These are phyloP conservation scores for Oreochromis niloticus DNA, from an alignment of 2,113 vertebrate species.

Conservation along the genomic window DNA sequence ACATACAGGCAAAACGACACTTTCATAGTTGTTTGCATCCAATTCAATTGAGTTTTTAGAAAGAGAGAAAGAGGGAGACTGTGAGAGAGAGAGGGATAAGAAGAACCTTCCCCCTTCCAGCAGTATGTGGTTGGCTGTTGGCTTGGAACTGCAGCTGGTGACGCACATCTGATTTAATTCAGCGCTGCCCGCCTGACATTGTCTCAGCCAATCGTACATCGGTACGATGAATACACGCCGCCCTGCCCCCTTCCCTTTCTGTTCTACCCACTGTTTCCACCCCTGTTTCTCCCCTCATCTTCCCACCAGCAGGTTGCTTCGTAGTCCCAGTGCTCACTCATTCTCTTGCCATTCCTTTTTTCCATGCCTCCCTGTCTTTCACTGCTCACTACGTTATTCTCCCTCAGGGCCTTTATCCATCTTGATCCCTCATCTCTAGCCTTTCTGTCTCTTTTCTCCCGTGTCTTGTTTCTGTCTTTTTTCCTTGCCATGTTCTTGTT, in stretches of 20 bases:
- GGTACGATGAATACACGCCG: slow-evolving; percentile 7
- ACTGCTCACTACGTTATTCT: not conserved
- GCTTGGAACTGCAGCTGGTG: slow-evolving; percentile 73
- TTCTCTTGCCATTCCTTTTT: slow-evolving; percentile 8
- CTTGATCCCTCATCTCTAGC: not conserved
- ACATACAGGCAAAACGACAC: not conserved
- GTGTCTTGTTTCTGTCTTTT: slow-evolving; percentile 25
- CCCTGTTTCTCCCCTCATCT: not conserved
- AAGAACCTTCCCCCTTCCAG: slow-evolving; percentile 55
- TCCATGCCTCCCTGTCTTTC: not conserved
- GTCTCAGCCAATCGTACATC: slow-evolving; percentile 43
- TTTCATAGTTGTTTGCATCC: not conserved
- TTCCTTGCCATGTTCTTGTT: slow-evolving; percentile 3
- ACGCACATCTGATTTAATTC: slow-evolving; percentile 82
- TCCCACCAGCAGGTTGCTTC: slow-evolving; percentile 36
- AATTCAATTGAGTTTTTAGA: not conserved
- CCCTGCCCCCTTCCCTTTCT: slow-evolving; percentile 34
- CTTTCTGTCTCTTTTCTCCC: not conserved
- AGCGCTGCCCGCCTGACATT: slow-evolving; percentile 55
- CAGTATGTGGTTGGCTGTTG: slow-evolving; percentile 59
- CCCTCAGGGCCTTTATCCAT: not conserved
- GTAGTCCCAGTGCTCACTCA: slow-evolving; percentile 40
- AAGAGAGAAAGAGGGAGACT: not conserved
- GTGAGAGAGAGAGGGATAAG: not conserved
- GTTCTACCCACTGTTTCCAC: slow-evolving; percentile 19